Conservation (phyloP, 2,888 invertebrate species). For the Cepaea hortensis region DNA sequence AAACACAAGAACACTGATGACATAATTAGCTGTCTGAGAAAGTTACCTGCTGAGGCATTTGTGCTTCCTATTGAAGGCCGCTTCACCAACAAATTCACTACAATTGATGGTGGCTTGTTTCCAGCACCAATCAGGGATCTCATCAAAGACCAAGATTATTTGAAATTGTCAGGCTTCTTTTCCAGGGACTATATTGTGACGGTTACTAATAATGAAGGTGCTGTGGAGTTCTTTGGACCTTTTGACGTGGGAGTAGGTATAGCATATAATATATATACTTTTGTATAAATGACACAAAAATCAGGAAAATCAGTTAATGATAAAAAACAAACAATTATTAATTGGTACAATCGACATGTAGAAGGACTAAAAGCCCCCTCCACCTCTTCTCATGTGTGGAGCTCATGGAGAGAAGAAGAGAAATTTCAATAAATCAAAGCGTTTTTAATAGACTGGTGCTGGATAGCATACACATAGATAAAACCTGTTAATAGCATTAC, state of each 20-base stretch:
- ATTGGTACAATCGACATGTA: no score
- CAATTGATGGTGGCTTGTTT: conserved; percentile 39
- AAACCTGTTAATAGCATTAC: no score
- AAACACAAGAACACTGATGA: background rate
- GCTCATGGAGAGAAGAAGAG: no score
- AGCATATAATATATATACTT: background rate
- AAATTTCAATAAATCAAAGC: no score
- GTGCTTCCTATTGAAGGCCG: conserved; percentile 6
- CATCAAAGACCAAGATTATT: conserved; percentile 26
- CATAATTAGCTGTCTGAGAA: conserved; percentile 13
- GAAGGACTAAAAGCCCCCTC: no score
- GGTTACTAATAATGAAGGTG: conserved; percentile 41
- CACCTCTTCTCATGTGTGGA: no score
- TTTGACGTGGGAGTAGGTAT: conserved; percentile 21
- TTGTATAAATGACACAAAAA: no score
- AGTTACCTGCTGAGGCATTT: conserved; percentile 29
- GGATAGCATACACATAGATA: no score
- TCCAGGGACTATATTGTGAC: conserved; percentile 20
- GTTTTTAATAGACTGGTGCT: no score
- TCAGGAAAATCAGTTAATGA: no score
- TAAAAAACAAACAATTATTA: no score
- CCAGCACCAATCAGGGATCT: conserved; percentile 13
- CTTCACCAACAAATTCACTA: conserved; percentile 38
- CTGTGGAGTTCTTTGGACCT: conserved; percentile 15
- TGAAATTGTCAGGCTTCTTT: conserved; percentile 29